A percentile compares a stretch with the other conserved stretches of the same genome.
These are phyloP conservation scores for Merluccius polli DNA, from an alignment of 2,797 vertebrate species.

Conservation along the genomic window DNA sequence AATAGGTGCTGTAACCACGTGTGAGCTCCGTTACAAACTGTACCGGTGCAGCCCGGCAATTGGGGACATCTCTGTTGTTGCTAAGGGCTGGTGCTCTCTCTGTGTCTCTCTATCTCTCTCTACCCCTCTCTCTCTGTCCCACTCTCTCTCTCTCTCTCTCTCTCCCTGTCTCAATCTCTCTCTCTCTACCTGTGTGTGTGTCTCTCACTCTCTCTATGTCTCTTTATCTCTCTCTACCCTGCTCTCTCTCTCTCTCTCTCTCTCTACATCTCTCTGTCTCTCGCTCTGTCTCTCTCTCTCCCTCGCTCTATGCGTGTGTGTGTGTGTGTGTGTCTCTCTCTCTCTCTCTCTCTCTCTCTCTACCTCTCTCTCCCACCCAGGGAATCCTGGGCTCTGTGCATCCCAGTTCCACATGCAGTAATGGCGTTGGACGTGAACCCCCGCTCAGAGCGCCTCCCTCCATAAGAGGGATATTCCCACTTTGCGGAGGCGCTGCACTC, in stretches of 20 bases:
- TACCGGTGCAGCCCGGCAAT: constrained; percentile 38
- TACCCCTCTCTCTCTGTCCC: constrained; percentile 14
- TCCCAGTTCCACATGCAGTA: constrained; percentile 16
- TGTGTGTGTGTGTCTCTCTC: constrained; percentile 8
- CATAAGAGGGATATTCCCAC: constrained; percentile 48
- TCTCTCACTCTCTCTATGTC: constrained; percentile 34
- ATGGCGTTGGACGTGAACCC: constrained; percentile 60
- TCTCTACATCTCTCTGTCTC: constrained; percentile 17
- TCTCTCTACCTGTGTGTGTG: constrained; percentile 8
- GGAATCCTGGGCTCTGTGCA: constrained; percentile 41
- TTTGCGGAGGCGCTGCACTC: constrained; percentile 21
- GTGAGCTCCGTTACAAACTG: constrained; percentile 16
- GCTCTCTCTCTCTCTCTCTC: constrained; percentile 1
- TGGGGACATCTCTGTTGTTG: constrained; percentile 48
- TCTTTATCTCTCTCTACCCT: constrained; percentile 19
- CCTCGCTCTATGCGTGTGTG: constrained; percentile 15
- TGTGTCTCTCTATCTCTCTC: neutral
- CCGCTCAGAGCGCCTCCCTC: constrained; percentile 37
- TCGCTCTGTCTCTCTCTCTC: constrained; percentile 23
- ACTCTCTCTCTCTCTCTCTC: constrained; percentile 23
- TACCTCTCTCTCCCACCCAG: constrained; percentile 27
- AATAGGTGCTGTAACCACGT: constrained; percentile 33
- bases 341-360: constrained; percentile 19
- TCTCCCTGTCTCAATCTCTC: constrained; percentile 17
- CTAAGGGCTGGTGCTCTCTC: constrained; percentile 17